Evolutionary conservation across 2,888 invertebrate genomes (phyloP).

Genomic region (Ptychoptera albimana): DNA sequence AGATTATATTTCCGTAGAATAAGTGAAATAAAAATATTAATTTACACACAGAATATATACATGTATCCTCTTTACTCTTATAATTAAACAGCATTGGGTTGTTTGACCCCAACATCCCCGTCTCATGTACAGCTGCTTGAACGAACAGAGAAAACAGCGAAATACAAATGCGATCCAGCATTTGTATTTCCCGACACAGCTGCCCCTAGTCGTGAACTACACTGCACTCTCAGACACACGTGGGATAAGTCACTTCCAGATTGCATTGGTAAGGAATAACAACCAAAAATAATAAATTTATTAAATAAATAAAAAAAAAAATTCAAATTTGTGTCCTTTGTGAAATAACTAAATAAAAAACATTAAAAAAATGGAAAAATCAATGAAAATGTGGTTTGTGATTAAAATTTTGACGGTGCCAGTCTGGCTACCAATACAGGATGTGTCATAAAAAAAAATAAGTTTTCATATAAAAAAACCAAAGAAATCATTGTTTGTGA

Average conservation of each 20-base stretch:
- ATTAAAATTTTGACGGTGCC: not conserved
- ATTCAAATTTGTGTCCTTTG: not conserved
- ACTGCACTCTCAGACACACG: constrained; percentile 45
- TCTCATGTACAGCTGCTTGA: constrained; percentile 50
- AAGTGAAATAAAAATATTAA: too few relatives aligned
- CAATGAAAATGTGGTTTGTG: not conserved
- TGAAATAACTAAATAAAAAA: too few relatives aligned
- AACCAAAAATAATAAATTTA: constrained; percentile 3
- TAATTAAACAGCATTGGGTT: constrained; percentile 41
- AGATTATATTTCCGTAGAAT: too few relatives aligned
- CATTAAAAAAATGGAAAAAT: not conserved
- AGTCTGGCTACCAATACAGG: not conserved
- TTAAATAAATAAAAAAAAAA: not conserved
- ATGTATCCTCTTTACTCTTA: constrained; percentile 8
- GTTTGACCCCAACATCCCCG: constrained; percentile 46
- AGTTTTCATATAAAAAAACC: too few relatives aligned
- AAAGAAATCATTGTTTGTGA: too few relatives aligned
- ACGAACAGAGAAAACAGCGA: constrained; percentile 45
- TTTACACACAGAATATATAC: not conserved
- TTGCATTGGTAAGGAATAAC: constrained; percentile 42
- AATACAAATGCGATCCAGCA: constrained; percentile 52
- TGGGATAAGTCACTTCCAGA: constrained; percentile 48
- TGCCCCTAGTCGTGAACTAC: constrained; percentile 40
- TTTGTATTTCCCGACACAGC: constrained; percentile 52
- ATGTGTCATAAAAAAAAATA: too few relatives aligned